Percentiles rank a stretch among this genome's conserved stretches.
Conservation (phyloP, 2,113 vertebrate genomes). For the Holacanthus passer region DNA sequence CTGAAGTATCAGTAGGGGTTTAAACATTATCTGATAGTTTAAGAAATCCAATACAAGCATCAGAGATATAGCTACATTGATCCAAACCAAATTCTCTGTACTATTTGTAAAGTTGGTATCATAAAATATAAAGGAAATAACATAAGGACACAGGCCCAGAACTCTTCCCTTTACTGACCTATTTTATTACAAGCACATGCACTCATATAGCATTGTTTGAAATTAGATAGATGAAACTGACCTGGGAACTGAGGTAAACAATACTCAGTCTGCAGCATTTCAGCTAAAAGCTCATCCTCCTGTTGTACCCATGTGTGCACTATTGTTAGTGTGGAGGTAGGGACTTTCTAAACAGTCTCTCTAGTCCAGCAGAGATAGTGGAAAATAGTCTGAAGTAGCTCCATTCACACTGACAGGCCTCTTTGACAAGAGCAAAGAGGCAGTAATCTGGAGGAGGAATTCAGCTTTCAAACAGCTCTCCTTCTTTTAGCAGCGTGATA, state of each 20-base stretch:
- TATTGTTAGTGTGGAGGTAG: background rate
- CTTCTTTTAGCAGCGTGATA: slow-evolving; percentile 29
- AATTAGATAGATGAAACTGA: background rate
- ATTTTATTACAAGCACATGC: background rate
- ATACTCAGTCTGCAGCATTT: background rate
- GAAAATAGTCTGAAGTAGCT: background rate
- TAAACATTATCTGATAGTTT: too few relatives aligned
- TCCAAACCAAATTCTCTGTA: background rate
- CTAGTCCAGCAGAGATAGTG: background rate
- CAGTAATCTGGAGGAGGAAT: slow-evolving; percentile 40
- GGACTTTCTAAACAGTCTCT: background rate
- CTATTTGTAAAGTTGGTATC: background rate
- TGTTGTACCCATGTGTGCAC: too few relatives aligned
- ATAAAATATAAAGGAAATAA: too few relatives aligned
- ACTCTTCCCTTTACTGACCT: background rate
- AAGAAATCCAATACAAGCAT: background rate
- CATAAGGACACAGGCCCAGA: background rate
- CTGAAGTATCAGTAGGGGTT: too few relatives aligned
- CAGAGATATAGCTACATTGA: background rate
- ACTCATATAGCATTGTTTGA: background rate
- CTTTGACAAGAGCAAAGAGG: slow-evolving; percentile 32
- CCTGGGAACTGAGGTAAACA: background rate
- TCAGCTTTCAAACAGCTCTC: slow-evolving; percentile 25
- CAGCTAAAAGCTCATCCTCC: background rate
- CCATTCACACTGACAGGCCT: slow-evolving; percentile 23